Conservation (phyloP, 2,888 invertebrate genomes). For the Zaprionus lineosus region DNA sequence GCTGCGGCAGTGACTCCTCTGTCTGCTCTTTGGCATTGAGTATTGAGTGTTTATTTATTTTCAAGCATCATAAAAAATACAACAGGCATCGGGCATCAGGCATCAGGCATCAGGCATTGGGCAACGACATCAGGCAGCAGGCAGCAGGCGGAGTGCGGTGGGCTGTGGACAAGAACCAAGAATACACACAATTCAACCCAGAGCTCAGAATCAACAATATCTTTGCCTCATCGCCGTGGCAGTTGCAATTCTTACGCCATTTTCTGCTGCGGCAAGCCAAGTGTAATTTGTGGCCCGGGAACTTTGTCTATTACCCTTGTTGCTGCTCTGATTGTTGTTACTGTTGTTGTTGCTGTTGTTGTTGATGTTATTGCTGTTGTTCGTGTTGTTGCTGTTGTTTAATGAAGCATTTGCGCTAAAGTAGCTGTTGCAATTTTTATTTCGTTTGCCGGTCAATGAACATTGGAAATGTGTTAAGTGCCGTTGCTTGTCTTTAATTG, state of each 20-base stretch:
- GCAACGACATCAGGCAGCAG: slow-evolving; percentile 30
- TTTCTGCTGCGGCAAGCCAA: slow-evolving; percentile 63
- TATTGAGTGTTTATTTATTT: slow-evolving; percentile 81
- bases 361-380: slow-evolving; percentile 20
- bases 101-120: no score
- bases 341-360: slow-evolving; percentile 21
- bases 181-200: slow-evolving; percentile 31
- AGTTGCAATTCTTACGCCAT: slow-evolving; percentile 76
- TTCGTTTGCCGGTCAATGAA: slow-evolving; percentile 77
- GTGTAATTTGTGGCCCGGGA: slow-evolving; percentile 73
- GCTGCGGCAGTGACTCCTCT: slow-evolving; percentile 39
- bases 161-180: no score
- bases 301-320: slow-evolving; percentile 70
- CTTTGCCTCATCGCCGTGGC: slow-evolving; percentile 53
- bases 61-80: slow-evolving; percentile 77
- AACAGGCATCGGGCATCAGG: slow-evolving; percentile 37
- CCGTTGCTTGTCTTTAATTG: slow-evolving; percentile 71
- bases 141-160: slow-evolving; percentile 22
- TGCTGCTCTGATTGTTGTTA: not conserved
- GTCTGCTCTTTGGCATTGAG: slow-evolving; percentile 72
- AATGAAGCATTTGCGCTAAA: slow-evolving; percentile 75
- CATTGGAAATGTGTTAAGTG: slow-evolving; percentile 77
- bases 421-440: slow-evolving; percentile 75
- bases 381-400: slow-evolving; percentile 54
- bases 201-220: slow-evolving; percentile 66